Evolutionary conservation across 2,888 invertebrate genomes (phyloP).

Genomic region (Drosophila limbata): DNA sequence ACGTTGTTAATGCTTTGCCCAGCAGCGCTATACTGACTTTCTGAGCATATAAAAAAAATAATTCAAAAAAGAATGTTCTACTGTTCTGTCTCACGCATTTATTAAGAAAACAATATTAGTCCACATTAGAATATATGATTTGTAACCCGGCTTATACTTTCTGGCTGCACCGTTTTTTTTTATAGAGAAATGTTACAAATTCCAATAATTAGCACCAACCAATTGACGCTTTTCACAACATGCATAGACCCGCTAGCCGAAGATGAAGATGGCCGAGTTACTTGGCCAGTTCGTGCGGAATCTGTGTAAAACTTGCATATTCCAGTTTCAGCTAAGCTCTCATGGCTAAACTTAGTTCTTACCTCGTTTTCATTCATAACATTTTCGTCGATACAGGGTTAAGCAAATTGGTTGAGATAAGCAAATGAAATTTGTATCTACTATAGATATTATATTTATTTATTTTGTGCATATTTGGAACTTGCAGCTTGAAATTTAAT

Average conservation of each 20-base stretch:
- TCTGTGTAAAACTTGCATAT: conserved; percentile 69
- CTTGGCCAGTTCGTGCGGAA: conserved; percentile 47
- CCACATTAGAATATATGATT: conserved; percentile 16
- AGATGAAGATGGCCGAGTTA: conserved; percentile 18
- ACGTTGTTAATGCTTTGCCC: conserved; percentile 57
- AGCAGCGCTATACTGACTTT: conserved; percentile 54
- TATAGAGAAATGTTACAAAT: conserved; percentile 63
- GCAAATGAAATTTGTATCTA: neutral
- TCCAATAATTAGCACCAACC: conserved; percentile 71
- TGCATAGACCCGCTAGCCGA: conserved; percentile 7
- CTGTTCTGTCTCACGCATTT: conserved; percentile 46
- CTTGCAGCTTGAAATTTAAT: too few species aligned
- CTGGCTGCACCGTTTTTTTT: conserved; percentile 16
- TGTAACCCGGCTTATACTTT: conserved; percentile 4
- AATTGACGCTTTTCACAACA: conserved; percentile 45
- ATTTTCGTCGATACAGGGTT: neutral
- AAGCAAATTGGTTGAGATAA: neutral
- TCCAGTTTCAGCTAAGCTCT: conserved; percentile 60
- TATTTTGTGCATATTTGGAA: too few species aligned
- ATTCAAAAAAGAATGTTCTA: conserved; percentile 8
- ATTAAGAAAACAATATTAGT: conserved; percentile 17
- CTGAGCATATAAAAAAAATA: conserved; percentile 11
- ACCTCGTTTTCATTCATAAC: conserved; percentile 38
- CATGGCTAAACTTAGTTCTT: neutral
- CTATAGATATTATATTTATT: neutral